phyloP scores from a whole-genome alignment of 2,797 vertebrate species.

The Megaceryle alcyon region DNA sequence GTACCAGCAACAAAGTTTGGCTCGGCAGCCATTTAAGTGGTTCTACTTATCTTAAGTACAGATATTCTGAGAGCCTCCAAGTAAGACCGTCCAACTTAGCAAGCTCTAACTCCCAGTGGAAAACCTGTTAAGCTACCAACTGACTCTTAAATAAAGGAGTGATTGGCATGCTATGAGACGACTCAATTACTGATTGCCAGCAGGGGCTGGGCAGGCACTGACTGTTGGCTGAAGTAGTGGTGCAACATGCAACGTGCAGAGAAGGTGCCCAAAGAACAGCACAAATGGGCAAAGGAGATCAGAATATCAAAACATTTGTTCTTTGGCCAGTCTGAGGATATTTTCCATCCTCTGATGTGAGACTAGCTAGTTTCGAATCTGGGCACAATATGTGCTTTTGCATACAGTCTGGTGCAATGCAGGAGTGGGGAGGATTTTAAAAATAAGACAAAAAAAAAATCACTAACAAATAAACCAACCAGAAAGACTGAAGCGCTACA shows the following conservation, averaged over 20 bases:
- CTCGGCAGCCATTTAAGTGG: not conserved
- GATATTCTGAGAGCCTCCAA: not conserved
- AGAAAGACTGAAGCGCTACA: conserved; percentile 28
- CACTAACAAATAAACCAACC: conserved; percentile 34
- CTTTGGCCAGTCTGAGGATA: not conserved
- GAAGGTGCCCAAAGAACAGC: not conserved
- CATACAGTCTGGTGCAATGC: not conserved
- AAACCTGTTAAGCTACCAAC: not conserved
- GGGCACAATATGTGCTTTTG: not conserved
- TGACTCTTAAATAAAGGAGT: not conserved
- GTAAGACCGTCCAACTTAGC: not conserved
- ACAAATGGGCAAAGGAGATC: not conserved
- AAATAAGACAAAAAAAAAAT: not conserved
- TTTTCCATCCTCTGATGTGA: not conserved
- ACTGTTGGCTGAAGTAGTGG: not conserved
- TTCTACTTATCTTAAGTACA: not conserved
- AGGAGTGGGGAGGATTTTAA: rapidly evolving
- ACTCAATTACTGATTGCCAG: not conserved
- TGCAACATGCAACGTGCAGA: not conserved
- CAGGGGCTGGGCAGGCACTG: not conserved
- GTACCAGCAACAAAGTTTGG: not conserved
- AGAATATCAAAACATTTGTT: not conserved
- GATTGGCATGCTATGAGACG: not conserved
- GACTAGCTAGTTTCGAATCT: not conserved
- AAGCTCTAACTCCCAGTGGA: not conserved